Percentiles rank a stretch among this genome's conserved stretches.
Evolutionary conservation across 2,797 vertebrate genomes (phyloP).

Genomic region (Limosa lapponica): DNA sequence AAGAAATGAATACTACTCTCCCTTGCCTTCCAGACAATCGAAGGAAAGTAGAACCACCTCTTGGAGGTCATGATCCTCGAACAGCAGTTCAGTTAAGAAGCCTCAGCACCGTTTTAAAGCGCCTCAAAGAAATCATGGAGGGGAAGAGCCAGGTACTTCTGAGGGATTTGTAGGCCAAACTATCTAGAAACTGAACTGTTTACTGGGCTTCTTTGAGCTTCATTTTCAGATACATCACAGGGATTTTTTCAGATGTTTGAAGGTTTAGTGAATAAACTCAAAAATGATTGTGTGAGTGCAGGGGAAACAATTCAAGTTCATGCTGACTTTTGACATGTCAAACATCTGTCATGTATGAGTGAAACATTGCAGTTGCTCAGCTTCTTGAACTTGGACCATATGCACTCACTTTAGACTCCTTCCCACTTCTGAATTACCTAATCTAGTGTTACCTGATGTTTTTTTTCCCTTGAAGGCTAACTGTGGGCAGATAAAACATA

Average conservation of each 20-base stretch:
- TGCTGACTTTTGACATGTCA: neutral
- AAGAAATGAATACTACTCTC: neutral
- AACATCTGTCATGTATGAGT: neutral
- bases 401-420: neutral
- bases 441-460: neutral
- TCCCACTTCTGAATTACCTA: neutral
- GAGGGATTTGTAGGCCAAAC: neutral
- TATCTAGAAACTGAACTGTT: neutral
- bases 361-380: neutral
- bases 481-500: neutral
- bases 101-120: constrained; percentile 90
- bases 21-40: constrained; percentile 82
- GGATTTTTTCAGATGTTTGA: neutral
- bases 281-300: neutral
- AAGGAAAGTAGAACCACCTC: constrained; percentile 89
- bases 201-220: neutral
- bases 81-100: constrained; percentile 96
- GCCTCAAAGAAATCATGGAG: constrained; percentile 99
- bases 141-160: constrained; percentile 94
- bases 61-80: constrained; percentile 93
- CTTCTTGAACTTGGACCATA: neutral
- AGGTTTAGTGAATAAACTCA: neutral
- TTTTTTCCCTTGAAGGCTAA: neutral
- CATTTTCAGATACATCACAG: neutral
- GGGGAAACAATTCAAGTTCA: neutral